Conservation (phyloP, 1,140 invertebrate species). For the Papilio polytes region DNA sequence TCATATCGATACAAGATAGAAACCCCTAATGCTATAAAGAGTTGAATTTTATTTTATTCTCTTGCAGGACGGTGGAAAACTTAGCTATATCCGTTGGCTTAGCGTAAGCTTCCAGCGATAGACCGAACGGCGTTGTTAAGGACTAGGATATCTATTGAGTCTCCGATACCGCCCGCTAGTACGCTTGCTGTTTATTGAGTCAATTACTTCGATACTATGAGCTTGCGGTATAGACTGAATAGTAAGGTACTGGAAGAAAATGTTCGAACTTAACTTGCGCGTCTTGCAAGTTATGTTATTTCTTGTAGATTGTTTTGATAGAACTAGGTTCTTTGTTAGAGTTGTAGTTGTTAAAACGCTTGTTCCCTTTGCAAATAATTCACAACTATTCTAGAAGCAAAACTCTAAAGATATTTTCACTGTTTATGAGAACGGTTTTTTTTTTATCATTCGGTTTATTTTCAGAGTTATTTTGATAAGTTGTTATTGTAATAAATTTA, state of each 20-base stretch:
- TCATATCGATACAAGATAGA: constrained; percentile 29
- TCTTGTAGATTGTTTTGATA: constrained; percentile 1
- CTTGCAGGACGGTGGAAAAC: constrained; percentile 22
- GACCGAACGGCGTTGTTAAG: constrained; percentile 55
- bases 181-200: constrained; percentile 42
- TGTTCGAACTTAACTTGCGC: not conserved
- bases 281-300: not conserved
- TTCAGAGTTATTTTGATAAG: not conserved
- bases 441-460: not conserved
- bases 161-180: constrained; percentile 33
- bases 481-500: not conserved
- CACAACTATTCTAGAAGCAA: too few species aligned
- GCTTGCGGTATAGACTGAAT: constrained; percentile 22
- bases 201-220: constrained; percentile 40
- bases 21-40: constrained; percentile 15
- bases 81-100: constrained; percentile 22
- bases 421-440: not conserved
- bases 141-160: constrained; percentile 51
- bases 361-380: not conserved
- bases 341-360: not conserved
- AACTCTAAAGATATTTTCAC: too few species aligned
- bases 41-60: constrained; percentile 29
- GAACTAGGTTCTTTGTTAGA: not conserved
- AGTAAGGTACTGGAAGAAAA: constrained; percentile 22
- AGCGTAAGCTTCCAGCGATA: constrained; percentile 42